These are phyloP conservation scores for Gryllus longicercus DNA, from an alignment of 2,888 invertebrate genomes.

Conservation along the genomic window DNA sequence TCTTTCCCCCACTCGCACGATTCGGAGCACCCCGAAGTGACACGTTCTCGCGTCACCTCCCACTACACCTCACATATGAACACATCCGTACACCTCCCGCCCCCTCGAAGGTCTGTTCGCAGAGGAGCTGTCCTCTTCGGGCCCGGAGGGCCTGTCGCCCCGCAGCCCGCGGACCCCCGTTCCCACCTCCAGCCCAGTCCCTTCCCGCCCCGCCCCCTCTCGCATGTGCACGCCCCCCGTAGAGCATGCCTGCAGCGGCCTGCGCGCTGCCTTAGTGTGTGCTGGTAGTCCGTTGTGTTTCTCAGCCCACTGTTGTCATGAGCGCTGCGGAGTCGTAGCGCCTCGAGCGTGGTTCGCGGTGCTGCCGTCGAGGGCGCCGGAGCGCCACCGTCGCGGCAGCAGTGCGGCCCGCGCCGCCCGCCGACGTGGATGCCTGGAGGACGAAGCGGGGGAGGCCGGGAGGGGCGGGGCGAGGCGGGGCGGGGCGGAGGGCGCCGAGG, in stretches of 20 bases:
- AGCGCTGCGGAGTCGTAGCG: background rate
- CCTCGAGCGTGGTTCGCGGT: slow-evolving; percentile 1
- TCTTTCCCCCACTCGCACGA: too few relatives aligned
- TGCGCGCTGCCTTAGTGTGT: background rate
- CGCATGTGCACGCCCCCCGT: background rate
- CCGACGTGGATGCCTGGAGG: background rate
- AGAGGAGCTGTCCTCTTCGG: background rate
- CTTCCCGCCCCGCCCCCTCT: background rate
- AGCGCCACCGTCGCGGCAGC: slow-evolving; percentile 20
- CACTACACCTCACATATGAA: too few relatives aligned
- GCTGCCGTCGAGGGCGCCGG: slow-evolving; percentile 17
- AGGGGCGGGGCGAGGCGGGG: background rate
- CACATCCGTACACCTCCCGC: too few relatives aligned
- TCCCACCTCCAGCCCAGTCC: background rate
- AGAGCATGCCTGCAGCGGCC: background rate
- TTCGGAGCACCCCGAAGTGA: too few relatives aligned
- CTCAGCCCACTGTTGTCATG: background rate
- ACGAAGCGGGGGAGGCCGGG: background rate
- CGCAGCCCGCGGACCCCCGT: background rate
- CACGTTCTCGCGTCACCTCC: too few relatives aligned
- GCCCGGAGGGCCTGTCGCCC: background rate
- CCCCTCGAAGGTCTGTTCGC: background rate
- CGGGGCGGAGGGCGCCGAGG: background rate
- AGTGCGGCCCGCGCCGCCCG: slow-evolving; percentile 8
- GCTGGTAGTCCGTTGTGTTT: background rate